Percentiles rank a stretch among this genome's conserved stretches.
These are phyloP conservation scores for Siderastrea siderea DNA, from an alignment of 92 coral and sea anemone species.

Conservation along the genomic window DNA sequence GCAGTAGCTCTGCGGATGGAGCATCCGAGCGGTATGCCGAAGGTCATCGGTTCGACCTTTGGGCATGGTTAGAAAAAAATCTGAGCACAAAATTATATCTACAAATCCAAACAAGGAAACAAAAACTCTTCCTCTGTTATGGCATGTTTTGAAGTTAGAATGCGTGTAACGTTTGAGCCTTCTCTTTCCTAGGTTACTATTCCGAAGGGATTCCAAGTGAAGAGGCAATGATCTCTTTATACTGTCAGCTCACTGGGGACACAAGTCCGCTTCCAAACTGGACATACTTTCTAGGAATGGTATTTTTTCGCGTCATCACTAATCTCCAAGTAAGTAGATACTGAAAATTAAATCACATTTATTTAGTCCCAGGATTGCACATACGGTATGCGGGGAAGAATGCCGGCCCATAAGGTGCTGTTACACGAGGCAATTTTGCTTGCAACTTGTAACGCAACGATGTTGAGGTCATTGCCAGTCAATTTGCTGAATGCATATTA, in stretches of 20 bases:
- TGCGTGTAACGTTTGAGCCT: too few relatives aligned
- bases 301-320: conserved; percentile 4
- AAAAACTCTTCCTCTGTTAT: too few relatives aligned
- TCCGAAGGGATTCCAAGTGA: conserved; percentile 39
- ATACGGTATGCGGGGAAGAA: not conserved
- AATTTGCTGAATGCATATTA: too few relatives aligned
- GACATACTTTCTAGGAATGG: conserved; percentile 2
- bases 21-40: too few relatives aligned
- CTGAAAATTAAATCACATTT: not conserved
- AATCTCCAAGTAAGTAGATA: conserved; percentile 23
- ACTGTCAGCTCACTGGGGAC: conserved; percentile 28
- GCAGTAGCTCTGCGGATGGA: too few relatives aligned
- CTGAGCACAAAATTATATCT: too few relatives aligned
- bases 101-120: too few relatives aligned
- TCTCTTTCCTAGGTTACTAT: conserved; percentile 2
- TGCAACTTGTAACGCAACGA: too few relatives aligned
- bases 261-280: conserved; percentile 29
- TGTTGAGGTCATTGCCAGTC: too few relatives aligned
- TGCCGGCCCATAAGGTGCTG: too few relatives aligned
- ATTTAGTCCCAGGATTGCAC: not conserved
- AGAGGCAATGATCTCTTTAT: conserved; percentile 22
- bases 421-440: too few relatives aligned
- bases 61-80: too few relatives aligned
- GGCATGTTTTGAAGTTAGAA: not conserved
- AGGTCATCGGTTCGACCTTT: not conserved